Evolutionary conservation across 2,113 vertebrate genomes (phyloP).

Genomic region (Boulengeromyrus knoepffleri): DNA sequence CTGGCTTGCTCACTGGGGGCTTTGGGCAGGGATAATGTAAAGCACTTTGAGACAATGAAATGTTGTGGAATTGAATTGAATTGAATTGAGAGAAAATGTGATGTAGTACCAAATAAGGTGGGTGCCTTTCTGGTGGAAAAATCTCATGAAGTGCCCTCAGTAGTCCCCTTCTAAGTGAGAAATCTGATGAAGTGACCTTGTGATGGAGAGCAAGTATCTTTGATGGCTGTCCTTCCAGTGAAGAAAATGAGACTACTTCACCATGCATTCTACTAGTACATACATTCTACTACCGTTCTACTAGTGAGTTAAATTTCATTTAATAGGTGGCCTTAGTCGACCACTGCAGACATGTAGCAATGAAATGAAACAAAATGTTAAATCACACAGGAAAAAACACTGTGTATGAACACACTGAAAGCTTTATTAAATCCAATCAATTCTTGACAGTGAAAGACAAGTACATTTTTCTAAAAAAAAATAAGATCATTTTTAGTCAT

Average conservation of each 20-base stretch:
- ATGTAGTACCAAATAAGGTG: too few relatives aligned
- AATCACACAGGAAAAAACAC: neutral
- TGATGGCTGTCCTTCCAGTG: neutral
- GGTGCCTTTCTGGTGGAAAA: too few relatives aligned
- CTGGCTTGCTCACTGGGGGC: too few relatives aligned
- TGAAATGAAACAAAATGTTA: neutral
- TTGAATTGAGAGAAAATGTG: too few relatives aligned
- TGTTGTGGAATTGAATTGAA: too few relatives aligned
- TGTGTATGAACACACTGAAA: neutral
- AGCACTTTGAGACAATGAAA: too few relatives aligned
- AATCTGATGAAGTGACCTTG: too few relatives aligned
- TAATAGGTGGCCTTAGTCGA: neutral
- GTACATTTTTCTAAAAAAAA: neutral
- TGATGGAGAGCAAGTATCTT: neutral
- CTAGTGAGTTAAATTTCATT: neutral
- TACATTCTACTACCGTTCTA: neutral
- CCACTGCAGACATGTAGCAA: neutral
- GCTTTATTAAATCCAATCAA: neutral
- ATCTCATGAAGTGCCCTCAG: too few relatives aligned
- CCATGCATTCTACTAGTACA: neutral
- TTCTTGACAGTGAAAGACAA: neutral
- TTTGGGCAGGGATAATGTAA: too few relatives aligned
- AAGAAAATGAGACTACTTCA: neutral
- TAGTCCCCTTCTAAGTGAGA: too few relatives aligned
- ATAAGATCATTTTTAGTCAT: neutral